Conservation (phyloP, 2,888 invertebrate genomes). For the Cosmopolites sordidus region DNA sequence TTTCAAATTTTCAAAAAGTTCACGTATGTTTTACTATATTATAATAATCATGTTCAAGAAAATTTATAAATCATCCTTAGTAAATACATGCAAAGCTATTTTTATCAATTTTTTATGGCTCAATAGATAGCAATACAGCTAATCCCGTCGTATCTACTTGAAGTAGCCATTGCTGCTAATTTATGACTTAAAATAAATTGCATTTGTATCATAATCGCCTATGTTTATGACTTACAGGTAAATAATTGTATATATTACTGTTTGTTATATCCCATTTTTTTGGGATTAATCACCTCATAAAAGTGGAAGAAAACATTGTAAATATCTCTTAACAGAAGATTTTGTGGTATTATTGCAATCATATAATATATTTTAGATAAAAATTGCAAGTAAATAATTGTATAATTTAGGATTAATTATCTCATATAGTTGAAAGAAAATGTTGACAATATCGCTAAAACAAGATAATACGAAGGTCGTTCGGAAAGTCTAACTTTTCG, state of each 20-base stretch:
- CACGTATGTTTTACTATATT: too few species aligned
- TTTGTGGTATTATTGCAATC: too few species aligned
- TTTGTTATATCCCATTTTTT: too few species aligned
- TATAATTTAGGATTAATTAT: too few species aligned
- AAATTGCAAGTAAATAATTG: too few species aligned
- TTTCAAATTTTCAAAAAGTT: too few species aligned
- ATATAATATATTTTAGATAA: too few species aligned
- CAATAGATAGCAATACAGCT: background rate
- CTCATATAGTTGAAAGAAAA: background rate
- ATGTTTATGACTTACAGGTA: background rate
- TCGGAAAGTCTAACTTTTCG: too few species aligned
- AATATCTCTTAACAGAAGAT: too few species aligned
- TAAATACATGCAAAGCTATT: background rate
- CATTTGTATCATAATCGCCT: background rate
- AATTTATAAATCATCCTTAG: background rate
- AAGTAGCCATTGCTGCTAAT: background rate
- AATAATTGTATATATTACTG: background rate
- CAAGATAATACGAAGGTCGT: too few species aligned
- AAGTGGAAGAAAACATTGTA: too few species aligned
- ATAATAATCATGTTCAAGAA: background rate
- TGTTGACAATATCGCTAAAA: background rate
- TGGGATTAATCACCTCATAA: too few species aligned
- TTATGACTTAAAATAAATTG: background rate
- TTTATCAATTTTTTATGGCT: background rate
- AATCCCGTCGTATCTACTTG: background rate